A percentile compares a stretch with the other conserved stretches of the same genome.
These are phyloP conservation scores for Pardalotus punctatus DNA, from an alignment of 2,113 vertebrate species.

Conservation along the genomic window DNA sequence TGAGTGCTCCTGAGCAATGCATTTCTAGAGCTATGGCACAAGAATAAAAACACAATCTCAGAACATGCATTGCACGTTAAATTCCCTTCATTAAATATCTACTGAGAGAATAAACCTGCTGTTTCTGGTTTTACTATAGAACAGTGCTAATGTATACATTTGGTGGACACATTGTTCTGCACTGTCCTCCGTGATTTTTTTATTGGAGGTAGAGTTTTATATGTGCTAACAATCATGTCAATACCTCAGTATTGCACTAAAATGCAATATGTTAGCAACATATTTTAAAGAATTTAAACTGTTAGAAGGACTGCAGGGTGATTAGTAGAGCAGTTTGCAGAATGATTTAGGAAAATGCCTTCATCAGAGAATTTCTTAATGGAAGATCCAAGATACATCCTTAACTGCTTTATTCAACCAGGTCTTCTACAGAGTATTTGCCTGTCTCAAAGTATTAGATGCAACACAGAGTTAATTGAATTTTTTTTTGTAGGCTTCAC, in stretches of 20 bases:
- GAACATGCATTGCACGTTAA: background rate
- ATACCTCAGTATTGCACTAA: background rate
- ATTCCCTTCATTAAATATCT: background rate
- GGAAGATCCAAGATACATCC: background rate
- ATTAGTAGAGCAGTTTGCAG: background rate
- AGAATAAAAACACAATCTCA: background rate
- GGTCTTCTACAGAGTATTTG: background rate
- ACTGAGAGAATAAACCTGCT: background rate
- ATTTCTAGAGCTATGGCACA: background rate
- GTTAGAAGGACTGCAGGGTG: background rate
- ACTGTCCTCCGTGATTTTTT: fast-evolving
- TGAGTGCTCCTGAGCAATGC: background rate
- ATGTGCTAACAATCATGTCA: background rate
- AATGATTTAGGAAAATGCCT: background rate
- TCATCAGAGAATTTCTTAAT: background rate
- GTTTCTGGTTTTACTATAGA: background rate
- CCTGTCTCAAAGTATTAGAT: background rate
- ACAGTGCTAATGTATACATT: background rate
- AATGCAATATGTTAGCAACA: background rate
- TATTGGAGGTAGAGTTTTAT: background rate
- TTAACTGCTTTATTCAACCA: background rate
- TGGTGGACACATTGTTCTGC: background rate
- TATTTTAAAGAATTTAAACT: background rate
- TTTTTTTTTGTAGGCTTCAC: conserved; percentile 5
- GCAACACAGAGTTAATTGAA: background rate